Base-by-base conservation (phyloP, 2,888 invertebrate species). In the Campoplex capitator region DNA sequence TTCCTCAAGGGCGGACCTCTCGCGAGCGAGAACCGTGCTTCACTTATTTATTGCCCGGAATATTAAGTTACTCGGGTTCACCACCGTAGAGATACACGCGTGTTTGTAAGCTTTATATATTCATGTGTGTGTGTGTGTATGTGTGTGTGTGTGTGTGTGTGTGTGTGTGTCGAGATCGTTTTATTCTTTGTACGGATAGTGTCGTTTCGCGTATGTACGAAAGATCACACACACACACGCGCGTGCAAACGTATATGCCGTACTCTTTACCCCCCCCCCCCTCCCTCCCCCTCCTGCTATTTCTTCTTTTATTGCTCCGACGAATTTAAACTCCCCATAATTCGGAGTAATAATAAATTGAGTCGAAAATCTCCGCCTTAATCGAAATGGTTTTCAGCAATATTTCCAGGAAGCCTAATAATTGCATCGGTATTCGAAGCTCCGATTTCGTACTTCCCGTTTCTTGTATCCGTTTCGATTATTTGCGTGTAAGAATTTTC, bases 21-120 rank as follows among this genome's bases (percentile, higher is more conserved):
- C 88, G 88, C 84, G 78, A 84, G 87, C 58, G 76, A 92, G 92
- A 91, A 91, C 93, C 89, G 90, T 91, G 91, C 91, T 92, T 92
- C 92, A 91, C 92, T 93, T 93, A 93, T 93, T 93, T 93, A 93
- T 93, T 92, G 92, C 92, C 91, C 92, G 92, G 93, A 93, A 93
- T 93, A 93, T 93, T 93, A 93, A 93, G 93, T 93, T 93, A 93
- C 93, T 92, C 92, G 90, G 91, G 92, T 91, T 92, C 82, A 91
- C 92, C 78, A 84, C 85, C 79, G 85, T 77, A 70, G 81, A 70
- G 62, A 62, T 51, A 74, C 58, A 74, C 38, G 68, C 58, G 70
- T 76, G 48, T 76, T 82, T 75, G 81, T 58, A 81, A 70, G 48
- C 51, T 54, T 23, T 58, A 45, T 58, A 68, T 35, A 3, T 11